These are phyloP conservation scores for Popillia japonica DNA, from an alignment of 1,140 invertebrate genomes.

Conservation along the genomic window DNA sequence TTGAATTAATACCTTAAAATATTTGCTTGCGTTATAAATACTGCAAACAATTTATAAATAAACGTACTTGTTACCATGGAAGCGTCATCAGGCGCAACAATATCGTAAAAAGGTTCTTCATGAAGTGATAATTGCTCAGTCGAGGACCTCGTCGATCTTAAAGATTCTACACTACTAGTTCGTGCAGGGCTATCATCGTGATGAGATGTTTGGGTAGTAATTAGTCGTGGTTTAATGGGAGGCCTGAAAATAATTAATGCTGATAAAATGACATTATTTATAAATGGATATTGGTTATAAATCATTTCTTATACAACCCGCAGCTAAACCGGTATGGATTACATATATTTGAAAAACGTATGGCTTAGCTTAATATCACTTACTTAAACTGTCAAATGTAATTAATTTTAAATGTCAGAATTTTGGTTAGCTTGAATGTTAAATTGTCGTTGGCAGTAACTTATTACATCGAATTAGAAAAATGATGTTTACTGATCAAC, in stretches of 20 bases:
- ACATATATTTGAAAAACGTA: too few species aligned
- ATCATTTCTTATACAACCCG: too few species aligned
- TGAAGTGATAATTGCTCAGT: conserved; percentile 63
- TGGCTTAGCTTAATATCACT: too few species aligned
- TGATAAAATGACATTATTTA: too few species aligned
- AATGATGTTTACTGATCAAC: too few species aligned
- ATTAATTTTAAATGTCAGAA: too few species aligned
- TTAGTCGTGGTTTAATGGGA: conserved; percentile 65
- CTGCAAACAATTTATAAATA: not conserved
- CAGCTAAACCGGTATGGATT: too few species aligned
- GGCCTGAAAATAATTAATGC: conserved; percentile 60
- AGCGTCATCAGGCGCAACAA: conserved; percentile 83
- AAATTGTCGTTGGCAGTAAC: too few species aligned
- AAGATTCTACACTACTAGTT: conserved; percentile 53
- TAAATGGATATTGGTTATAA: too few species aligned
- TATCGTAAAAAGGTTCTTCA: conserved; percentile 84
- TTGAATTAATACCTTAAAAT: conserved; percentile 63
- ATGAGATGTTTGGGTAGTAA: conserved; percentile 4
- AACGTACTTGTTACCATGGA: conserved; percentile 73
- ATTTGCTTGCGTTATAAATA: not conserved
- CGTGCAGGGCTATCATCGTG: conserved; percentile 11
- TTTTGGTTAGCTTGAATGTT: too few species aligned
- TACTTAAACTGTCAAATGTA: too few species aligned
- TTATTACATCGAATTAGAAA: too few species aligned
- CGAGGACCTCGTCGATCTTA: conserved; percentile 55